Evolutionary conservation across 2,888 invertebrate genomes (phyloP), one percentile per base, ranked within the genome.

Genomic region (Hirtodrosophila confusa): DNA sequence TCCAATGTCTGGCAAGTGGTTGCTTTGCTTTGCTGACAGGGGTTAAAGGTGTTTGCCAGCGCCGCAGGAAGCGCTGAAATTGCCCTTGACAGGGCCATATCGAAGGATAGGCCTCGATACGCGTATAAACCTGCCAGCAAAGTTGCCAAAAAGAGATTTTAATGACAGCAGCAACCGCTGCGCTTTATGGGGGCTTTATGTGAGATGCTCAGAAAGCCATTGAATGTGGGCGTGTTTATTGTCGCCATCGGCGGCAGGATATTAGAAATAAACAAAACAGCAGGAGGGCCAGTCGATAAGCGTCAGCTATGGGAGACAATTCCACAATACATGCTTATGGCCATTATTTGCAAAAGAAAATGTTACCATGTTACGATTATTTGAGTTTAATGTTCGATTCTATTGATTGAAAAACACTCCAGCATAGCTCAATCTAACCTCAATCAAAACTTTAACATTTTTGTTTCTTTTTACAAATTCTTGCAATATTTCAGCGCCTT

Each of bases 221-320:
- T 69, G 54, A 57, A 69, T 70, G 75, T 66, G 76, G 87, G 87
- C 87, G 82, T 83, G 82, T 87, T 83, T 87, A 83, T 83, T 85
- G 82, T 75, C 78, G 71, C 70, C 63, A 55, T 40, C 67, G 68
- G 72, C 72, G 67, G 53, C 82, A 80, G 82, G 87, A 87, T 83
- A 83, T 83, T 87, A 85, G 82, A 83, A 83, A 83, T 80, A 83
- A 87, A 75, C 75, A 69, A 61, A 60, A 71, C 87, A 73, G 78
- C 82, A 75, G 73, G 82, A 67, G 73, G 68, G 48, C 49, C 49
- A 55, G 45, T 31, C 76, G 74, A 71, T 75, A 76, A 76, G 74
- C 74, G 27, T n/a, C 57, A 17, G 50, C 45, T 36, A 24, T 35
- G 39, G 36, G 33, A 74, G 40, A 62, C 53, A 74, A 69, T 48